phyloP scores from a whole-genome alignment of 1,140 invertebrate species.

The Drosophila simulans region DNA sequence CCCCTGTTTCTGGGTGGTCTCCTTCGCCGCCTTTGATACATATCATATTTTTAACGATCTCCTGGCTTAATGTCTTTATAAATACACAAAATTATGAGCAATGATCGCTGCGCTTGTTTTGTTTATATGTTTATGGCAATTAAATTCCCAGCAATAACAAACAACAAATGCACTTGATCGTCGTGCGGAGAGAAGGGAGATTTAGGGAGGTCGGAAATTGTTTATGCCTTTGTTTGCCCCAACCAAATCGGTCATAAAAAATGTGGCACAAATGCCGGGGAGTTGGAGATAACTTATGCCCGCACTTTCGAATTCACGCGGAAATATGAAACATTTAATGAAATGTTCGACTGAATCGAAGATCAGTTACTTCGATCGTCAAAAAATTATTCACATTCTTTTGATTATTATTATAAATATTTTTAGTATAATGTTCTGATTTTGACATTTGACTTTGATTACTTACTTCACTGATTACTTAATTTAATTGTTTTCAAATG shows the following conservation, averaged over 20 bases:
- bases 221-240: constrained; percentile 38
- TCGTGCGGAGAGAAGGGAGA: background rate
- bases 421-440: no score
- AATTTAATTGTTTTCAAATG: no score
- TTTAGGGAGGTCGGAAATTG: constrained; percentile 41
- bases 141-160: constrained; percentile 70
- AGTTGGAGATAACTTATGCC: background rate
- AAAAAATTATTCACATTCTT: background rate
- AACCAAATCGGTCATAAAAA: constrained; percentile 40
- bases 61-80: constrained; percentile 68
- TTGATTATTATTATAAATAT: no score
- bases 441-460: no score
- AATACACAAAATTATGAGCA: constrained; percentile 70
- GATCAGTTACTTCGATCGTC: no score
- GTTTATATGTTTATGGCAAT: constrained; percentile 70
- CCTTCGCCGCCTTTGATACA: constrained; percentile 64
- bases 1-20: constrained; percentile 36
- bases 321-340: background rate
- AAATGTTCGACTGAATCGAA: no score
- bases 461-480: no score
- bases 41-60: constrained; percentile 69
- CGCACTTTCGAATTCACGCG: background rate
- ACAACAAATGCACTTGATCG: constrained; percentile 56
- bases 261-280: constrained; percentile 14
- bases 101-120: constrained; percentile 44